Base-by-base conservation (phyloP, 2,888 invertebrate genomes). In the Drosophila mayaguana region DNA sequence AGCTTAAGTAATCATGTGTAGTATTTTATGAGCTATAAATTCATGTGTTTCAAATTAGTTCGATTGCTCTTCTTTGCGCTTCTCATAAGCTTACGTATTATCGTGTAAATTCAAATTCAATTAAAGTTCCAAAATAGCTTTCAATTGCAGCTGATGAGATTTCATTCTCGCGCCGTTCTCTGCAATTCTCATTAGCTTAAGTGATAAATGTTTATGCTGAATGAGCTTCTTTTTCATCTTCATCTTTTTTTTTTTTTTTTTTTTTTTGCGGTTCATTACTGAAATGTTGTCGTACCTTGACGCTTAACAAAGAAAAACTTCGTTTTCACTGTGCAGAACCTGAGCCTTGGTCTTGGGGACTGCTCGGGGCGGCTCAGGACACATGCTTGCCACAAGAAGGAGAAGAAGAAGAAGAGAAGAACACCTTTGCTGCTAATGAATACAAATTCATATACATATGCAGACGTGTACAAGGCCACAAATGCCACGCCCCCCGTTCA, bases 261-360 rank as follows among this genome's bases (percentile, higher is more conserved):
- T 4, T 8, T 4, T 14, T 6, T 18, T 11, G 0, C 6, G 22
- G 32, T 14, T 50, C 50, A 32, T 50, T 32, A 32, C 9, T 7
- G 12, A 50, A 50, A 50, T 50, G 50, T 48, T 48, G 48, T 48
- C 48, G 18, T 6, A 7, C 48, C 28, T 48, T 32, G 28, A 32
- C 28, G 16, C 28, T 6, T 12, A 5, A 48, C 48, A 48, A 48
- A 12, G 32, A 7, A 32, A 18, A 48, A 48, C 48, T 48, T 32
- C 28, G 32, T 14, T 50, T 50, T 12, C 32, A 12, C 18, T 46
- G 46, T 4, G 46, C 9, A 16, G 28, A 16, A 28, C 9, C n/a
- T 12, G 28, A n/a, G 32, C n/a, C 18, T 2, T 3, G 18, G 32
- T 6, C 32, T 32, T 3, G 32, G 32, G 28, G 1, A 28, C 25